Evolutionary conservation across 2,113 vertebrate genomes (phyloP), one percentile per base, ranked within the genome.

Genomic region (Microcebus murinus): DNA sequence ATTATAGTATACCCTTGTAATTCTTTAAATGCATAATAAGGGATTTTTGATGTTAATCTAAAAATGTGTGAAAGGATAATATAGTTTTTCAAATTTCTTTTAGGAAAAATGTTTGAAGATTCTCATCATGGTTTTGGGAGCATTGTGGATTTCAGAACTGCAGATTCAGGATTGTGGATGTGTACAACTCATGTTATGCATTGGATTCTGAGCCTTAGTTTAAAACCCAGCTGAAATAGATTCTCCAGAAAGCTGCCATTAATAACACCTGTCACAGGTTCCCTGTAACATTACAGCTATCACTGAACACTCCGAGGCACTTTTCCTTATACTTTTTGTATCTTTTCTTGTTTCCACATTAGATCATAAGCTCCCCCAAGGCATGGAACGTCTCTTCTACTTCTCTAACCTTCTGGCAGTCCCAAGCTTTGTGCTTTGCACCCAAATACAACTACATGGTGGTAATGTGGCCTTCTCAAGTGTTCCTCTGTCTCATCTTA

Each of bases 21-120:
- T 93, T 91, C 63, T n/a, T 96, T 83, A 61, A 50, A 90, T 89
- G 71, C 76, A 8, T 71, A 27, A 59, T 86, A 82, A 93, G 31
- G 80, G 9, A 84, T 83, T 83, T 89, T 50, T 39, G 45, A 14
- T 70, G 81, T 73, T 74, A 76, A 76, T 13, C 6, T 70, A 34
- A 87, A 83, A n/a, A 73, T 73, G 20, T 57, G 1, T 23, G 6
- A 82, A 82, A 23, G 4, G 11, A 34, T 48, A 27, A 27, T 4
- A 31, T 1, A 13, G 27, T 13, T 55, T 73, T 23, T 77, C 20
- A 50, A 14, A 14, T 36, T 39, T 45, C 42, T 87, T 68, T 36
- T 42, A 50, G 42, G 59, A 27, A 76, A 80, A 55, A 48, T 23
- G 52, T 76, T 34, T 81, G 34, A 63, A 86, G 50, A 31, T 81